Evolutionary conservation across 2,888 invertebrate species (phyloP).

Genomic region (Dynastes tityus): DNA sequence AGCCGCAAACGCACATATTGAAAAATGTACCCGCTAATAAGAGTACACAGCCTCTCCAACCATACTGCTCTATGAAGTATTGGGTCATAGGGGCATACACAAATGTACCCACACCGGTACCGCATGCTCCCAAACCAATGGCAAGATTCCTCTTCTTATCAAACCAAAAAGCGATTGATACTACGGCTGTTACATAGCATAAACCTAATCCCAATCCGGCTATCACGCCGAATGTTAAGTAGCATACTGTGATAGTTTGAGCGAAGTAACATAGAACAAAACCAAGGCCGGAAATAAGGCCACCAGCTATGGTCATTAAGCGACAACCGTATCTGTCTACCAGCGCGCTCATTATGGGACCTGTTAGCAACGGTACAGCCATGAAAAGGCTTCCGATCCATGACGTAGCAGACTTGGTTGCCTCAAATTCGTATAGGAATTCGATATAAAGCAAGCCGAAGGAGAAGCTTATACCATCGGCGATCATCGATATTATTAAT

Average conservation of each 20-base stretch:
- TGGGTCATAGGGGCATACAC: slow-evolving; percentile 90
- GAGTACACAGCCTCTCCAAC: slow-evolving; percentile 89
- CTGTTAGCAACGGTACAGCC: slow-evolving; percentile 88
- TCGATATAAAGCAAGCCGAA: slow-evolving; percentile 92
- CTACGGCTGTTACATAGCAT: slow-evolving; percentile 92
- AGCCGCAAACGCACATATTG: slow-evolving; percentile 89
- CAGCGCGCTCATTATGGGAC: slow-evolving; percentile 87
- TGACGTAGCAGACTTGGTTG: slow-evolving; percentile 88
- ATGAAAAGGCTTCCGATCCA: slow-evolving; percentile 93
- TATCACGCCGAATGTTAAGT: slow-evolving; percentile 88
- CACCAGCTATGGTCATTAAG: slow-evolving; percentile 74
- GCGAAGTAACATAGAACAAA: slow-evolving; percentile 84
- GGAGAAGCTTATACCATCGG: slow-evolving; percentile 94
- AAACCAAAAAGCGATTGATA: slow-evolving; percentile 94
- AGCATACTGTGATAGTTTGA: slow-evolving; percentile 83
- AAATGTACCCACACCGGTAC: slow-evolving; percentile 92
- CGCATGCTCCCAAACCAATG: slow-evolving; percentile 90
- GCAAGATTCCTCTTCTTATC: slow-evolving; percentile 90
- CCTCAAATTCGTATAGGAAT: slow-evolving; percentile 85
- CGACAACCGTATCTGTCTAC: slow-evolving; percentile 77
- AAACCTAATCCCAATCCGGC: slow-evolving; percentile 88
- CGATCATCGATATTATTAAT: slow-evolving; percentile 89
- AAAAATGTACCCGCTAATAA: slow-evolving; percentile 88
- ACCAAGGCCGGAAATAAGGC: slow-evolving; percentile 81
- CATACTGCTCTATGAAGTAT: slow-evolving; percentile 82